Evolutionary conservation across 2,113 vertebrate genomes (phyloP), one percentile per base, ranked within the genome.

Genomic region (Marmota monax): DNA sequence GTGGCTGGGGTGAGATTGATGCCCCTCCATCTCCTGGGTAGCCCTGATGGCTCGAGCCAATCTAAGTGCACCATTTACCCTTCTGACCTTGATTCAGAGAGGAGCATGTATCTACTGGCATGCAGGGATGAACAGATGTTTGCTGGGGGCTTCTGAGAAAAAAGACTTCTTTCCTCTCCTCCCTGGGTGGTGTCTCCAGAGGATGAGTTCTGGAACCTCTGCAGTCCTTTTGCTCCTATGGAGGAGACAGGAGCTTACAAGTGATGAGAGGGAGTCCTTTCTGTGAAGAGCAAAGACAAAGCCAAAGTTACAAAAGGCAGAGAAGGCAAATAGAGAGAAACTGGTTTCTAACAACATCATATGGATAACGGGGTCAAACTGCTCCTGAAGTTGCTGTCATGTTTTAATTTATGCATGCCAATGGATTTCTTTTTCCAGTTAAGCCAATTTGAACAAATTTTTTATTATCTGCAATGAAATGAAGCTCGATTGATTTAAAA

Each of bases 331-430:
- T 4, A 72, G 72, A 70, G 94, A 72, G 58, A 89, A 42, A 22
- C 6, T 78, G 27, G 18, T n/a, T 77, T 84, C 79, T 84, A 63
- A 77, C 4, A 51, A 51, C 7, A 53, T 45, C 14, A 63, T 45
- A 39, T 34, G 13, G 63, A 25, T 32, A 69, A 11, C 69, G 69
- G 48, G 58, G 58, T 82, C 25, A 69, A 82, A 76, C 58, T 4
- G 34, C 58, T 86, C 67, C 67, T 58, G 80, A 69, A 69, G 37
- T 37, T 88, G 48, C 18, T 1, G 2, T 32, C 25, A 23, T 5
- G 23, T 87, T 94, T 86, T 82, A 80, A 90, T 76, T 74, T 58
- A 76, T 82, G 74, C 48, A 76, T 39, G 25, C 34, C 48, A 76
- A 29, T 77, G 92, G 25, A 56, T 58, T 69, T 11, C 61, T 56